Evolutionary conservation across 2,113 vertebrate species (phyloP).

Genomic region (Tichodroma muraria): DNA sequence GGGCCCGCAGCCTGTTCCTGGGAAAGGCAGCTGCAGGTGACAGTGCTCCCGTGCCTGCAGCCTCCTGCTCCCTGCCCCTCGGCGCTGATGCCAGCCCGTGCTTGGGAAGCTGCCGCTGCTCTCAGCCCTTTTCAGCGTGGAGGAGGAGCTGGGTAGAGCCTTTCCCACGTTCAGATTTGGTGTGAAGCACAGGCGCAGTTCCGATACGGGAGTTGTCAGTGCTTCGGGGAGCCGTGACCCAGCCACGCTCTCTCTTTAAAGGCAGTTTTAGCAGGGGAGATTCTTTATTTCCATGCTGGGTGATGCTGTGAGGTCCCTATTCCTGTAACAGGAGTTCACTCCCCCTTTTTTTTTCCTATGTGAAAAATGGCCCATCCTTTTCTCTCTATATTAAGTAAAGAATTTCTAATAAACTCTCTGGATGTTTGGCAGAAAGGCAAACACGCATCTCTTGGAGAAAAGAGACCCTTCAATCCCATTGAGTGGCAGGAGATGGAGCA

Average conservation of each 20-base stretch:
- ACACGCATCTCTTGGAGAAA: background rate
- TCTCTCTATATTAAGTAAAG: background rate
- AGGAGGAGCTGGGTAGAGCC: background rate
- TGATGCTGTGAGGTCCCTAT: background rate
- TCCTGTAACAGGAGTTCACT: background rate
- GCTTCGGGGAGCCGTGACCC: background rate
- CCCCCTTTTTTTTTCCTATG: fast-evolving
- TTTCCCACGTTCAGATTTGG: background rate
- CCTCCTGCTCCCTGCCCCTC: background rate
- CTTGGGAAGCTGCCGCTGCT: background rate
- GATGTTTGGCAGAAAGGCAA: background rate
- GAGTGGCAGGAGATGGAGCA: background rate
- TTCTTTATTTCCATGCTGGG: background rate
- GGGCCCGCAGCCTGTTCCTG: background rate
- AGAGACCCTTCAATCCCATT: background rate
- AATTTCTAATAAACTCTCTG: background rate
- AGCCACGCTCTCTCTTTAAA: background rate
- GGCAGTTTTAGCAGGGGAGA: background rate
- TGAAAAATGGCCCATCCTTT: background rate
- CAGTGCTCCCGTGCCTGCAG: background rate
- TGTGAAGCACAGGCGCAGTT: background rate
- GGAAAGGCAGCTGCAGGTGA: background rate
- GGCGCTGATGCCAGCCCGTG: background rate
- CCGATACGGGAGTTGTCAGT: background rate
- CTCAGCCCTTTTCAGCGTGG: background rate